A percentile compares a stretch with the other conserved stretches of the same genome.
Conservation (phyloP, 2,888 invertebrate genomes). For the Petrophora chlorosata region DNA sequence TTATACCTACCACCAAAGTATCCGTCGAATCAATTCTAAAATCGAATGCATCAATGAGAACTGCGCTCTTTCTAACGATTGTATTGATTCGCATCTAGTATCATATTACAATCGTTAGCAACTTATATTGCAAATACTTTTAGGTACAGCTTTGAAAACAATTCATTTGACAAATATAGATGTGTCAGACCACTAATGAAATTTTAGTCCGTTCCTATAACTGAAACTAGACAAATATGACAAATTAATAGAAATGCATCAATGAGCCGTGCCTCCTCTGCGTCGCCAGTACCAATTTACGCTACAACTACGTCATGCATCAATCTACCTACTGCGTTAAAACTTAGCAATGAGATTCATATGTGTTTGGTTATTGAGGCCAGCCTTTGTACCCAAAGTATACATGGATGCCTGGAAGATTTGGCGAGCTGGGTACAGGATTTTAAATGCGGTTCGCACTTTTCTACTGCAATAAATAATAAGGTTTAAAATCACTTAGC, state of each 20-base stretch:
- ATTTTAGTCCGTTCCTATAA: not conserved
- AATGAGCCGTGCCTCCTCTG: conserved; percentile 52
- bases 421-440: too few relatives aligned
- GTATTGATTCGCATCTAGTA: conserved; percentile 23
- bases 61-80: conserved; percentile 11
- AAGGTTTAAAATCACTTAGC: too few relatives aligned
- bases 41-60: conserved; percentile 10
- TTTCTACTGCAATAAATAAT: too few relatives aligned
- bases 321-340: conserved; percentile 10
- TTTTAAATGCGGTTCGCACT: too few relatives aligned
- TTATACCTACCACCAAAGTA: not conserved
- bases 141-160: not conserved
- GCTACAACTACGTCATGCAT: conserved; percentile 16
- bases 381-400: too few relatives aligned
- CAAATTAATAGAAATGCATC: conserved; percentile 28
- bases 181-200: too few relatives aligned
- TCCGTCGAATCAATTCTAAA: conserved; percentile 10
- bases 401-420: too few relatives aligned
- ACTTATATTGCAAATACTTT: not conserved
- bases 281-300: conserved; percentile 18
- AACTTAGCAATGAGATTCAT: too few relatives aligned
- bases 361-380: too few relatives aligned
- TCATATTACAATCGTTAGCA: conserved; percentile 7
- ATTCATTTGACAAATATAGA: too few relatives aligned
- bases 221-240: not conserved